Conservation (phyloP, 1,140 invertebrate genomes). For the Colletes latitarsis region DNA sequence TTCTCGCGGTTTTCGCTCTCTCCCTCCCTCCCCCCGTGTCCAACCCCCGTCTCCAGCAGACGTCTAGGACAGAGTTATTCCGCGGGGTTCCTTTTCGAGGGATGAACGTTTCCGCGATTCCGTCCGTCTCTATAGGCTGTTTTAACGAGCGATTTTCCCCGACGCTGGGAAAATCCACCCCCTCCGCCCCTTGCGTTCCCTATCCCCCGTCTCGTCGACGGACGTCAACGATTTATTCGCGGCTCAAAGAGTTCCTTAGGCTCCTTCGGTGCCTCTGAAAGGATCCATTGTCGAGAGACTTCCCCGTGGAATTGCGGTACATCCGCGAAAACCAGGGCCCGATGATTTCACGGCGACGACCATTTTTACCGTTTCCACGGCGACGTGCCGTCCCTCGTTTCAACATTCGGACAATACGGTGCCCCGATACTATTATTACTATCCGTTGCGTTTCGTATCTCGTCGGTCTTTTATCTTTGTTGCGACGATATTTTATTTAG, state of each 20-base stretch:
- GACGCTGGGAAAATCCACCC: background rate
- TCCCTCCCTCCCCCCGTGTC: background rate
- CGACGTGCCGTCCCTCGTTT: no score
- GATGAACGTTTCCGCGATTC: background rate
- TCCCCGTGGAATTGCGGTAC: background rate
- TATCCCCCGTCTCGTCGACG: background rate
- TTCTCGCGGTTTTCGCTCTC: background rate
- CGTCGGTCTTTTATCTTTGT: no score
- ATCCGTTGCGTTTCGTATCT: no score
- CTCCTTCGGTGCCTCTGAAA: conserved; percentile 11
- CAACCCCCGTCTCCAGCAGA: no score
- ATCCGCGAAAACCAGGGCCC: background rate
- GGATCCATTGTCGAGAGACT: conserved; percentile 35
- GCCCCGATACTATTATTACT: no score
- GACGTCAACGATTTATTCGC: conserved; percentile 23
- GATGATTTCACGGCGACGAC: conserved; percentile 1
- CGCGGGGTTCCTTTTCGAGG: background rate
- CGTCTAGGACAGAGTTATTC: background rate
- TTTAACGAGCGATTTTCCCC: conserved; percentile 34
- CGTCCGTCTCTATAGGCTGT: background rate
- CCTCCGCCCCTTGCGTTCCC: no score
- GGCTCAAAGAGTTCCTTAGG: conserved; percentile 17
- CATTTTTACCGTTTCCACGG: conserved; percentile 11
- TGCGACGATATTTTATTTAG: no score
- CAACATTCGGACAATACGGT: no score